Percentiles rank a stretch among this genome's conserved stretches.
phyloP scores from a whole-genome alignment of 2,797 vertebrate species.

The Manis pentadactyla region DNA sequence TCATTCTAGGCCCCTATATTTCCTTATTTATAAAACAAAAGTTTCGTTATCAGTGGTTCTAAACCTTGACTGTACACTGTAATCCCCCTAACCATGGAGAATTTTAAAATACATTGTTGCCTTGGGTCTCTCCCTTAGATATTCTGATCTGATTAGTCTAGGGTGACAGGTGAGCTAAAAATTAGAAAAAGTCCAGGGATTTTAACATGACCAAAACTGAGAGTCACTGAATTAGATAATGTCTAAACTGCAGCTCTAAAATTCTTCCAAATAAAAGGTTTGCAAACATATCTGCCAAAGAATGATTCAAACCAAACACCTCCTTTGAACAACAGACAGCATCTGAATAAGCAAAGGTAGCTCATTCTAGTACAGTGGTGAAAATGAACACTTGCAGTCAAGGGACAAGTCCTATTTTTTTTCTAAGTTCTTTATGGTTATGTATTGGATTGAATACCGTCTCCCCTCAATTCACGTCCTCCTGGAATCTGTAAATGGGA shows the following conservation, averaged over 20 bases:
- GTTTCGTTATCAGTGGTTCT: neutral
- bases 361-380: neutral
- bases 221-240: conserved; percentile 22
- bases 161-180: neutral
- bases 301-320: conserved; percentile 43
- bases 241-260: conserved; percentile 14
- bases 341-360: conserved; percentile 42
- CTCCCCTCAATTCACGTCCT: neutral
- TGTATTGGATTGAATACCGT: neutral
- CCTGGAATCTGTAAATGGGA: neutral
- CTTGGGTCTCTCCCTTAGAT: neutral
- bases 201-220: conserved; percentile 35
- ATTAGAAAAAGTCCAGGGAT: neutral
- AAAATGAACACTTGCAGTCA: neutral
- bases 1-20: neutral
- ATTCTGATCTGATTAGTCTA: neutral
- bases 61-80: neutral
- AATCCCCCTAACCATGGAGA: neutral
- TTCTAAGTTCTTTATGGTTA: neutral
- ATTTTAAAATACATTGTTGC: neutral
- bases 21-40: conserved; percentile 37
- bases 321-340: neutral
- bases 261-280: neutral
- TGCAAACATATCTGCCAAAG: conserved; percentile 27
- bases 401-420: neutral